Evolutionary conservation across 1,140 invertebrate genomes (phyloP), one percentile per base, ranked within the genome.

Genomic region (Caenorhabditis briggsae): DNA sequence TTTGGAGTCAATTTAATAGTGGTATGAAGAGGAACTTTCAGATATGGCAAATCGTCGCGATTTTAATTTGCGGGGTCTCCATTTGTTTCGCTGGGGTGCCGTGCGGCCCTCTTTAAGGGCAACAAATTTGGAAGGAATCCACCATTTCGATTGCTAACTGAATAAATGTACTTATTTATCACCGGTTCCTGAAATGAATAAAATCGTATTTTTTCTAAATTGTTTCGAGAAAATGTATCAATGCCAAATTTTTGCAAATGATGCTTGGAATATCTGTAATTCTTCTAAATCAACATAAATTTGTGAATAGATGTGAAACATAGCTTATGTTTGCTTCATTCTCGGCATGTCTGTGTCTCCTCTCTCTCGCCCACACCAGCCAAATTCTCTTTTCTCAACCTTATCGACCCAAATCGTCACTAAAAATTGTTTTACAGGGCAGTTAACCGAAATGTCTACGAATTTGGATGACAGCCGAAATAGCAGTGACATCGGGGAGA

Each of bases 1-100:
- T 92, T 92, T 16, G 91, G 91, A 5, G 91, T 92, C 83, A 92
- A 46, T 64, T 99, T 99, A 91, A 99, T 97, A 78, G 99, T 95
- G 48, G 97, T 97, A 92, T 99, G 98, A 48, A 99, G 94, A 14
- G 98, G 97, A 84, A 97, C 96, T 90, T 96, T 95, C 85, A 99
- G 93, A 92, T 98, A 98, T 0, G 97, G 96, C 84, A 98, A 93
- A 93, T 99, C 97, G 20, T 87, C 85, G 6, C 91, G 95, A 88
- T 95, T 95, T 93, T 99, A n/a, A n/a, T n/a, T n/a, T n/a, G n/a
- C n/a, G n/a, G n/a, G n/a, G n/a, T n/a, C n/a, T n/a, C n/a, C n/a
- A n/a, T n/a, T n/a, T n/a, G n/a, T n/a, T n/a, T n/a, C n/a, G n/a
- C n/a, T n/a, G n/a, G n/a, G n/a, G n/a, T n/a, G n/a, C n/a, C n/a